Conservation (phyloP, 2,888 invertebrate species). For the Trissolcus japonicus region DNA sequence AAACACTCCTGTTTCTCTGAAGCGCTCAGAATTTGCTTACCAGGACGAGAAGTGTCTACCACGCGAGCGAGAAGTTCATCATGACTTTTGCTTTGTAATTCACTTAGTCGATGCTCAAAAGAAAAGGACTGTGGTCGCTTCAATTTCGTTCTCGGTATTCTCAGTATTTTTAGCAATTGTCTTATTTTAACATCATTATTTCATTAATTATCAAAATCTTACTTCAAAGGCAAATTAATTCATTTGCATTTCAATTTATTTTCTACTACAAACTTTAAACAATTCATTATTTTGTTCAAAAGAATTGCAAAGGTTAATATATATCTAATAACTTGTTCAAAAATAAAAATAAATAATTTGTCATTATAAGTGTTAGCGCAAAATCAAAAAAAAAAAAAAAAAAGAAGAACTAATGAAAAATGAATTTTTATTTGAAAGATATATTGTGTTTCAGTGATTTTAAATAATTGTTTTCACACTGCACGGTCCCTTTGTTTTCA, state of each 20-base stretch:
- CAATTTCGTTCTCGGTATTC: conserved; percentile 44
- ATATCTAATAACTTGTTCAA: too few species aligned
- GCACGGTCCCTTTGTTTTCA: not conserved
- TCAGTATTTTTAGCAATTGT: conserved; percentile 41
- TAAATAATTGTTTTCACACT: conserved; percentile 6
- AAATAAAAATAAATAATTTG: too few species aligned
- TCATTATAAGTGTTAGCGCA: too few species aligned
- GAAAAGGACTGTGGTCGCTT: conserved; percentile 49
- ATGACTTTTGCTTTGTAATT: conserved; percentile 56
- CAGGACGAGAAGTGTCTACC: conserved; percentile 29
- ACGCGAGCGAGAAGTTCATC: conserved; percentile 43
- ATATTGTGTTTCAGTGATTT: not conserved
- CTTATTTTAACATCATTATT: conserved; percentile 36
- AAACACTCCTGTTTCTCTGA: conserved; percentile 55
- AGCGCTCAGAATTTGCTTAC: conserved; percentile 58
- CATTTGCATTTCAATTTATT: conserved; percentile 11
- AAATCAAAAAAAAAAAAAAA: too few species aligned
- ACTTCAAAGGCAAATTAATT: conserved; percentile 22
- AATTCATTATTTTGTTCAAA: too few species aligned
- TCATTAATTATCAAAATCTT: conserved; percentile 27
- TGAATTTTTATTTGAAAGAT: too few species aligned
- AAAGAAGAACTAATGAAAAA: too few species aligned
- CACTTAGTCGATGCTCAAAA: conserved; percentile 55
- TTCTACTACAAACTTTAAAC: not conserved
- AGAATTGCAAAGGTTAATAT: too few species aligned